Base-by-base conservation (phyloP, 1,140 invertebrate species). In the Apis dorsata region DNA sequence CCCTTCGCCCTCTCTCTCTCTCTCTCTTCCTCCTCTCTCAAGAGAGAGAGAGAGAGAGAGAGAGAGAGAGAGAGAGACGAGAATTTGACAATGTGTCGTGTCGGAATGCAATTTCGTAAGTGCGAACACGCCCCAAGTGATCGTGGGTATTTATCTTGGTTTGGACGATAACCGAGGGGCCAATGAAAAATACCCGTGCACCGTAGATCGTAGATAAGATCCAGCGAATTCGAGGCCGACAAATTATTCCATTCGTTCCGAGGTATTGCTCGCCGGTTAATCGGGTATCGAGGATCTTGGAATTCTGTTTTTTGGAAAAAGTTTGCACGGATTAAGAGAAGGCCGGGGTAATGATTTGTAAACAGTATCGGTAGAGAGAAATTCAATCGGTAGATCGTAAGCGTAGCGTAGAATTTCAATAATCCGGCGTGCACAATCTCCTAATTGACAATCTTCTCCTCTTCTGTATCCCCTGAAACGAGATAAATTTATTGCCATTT, bases 41-140 rank as follows among this genome's bases (percentile, higher is more conserved):
- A n/a, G n/a, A n/a, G n/a, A n/a, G n/a, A n/a, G n/a, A n/a, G n/a
- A n/a, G n/a, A n/a, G n/a, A n/a, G 2, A 34, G 34, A 2, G 28
- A 28, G 28, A 2, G 28, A 28, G 28, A 28, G 2, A 28, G 28
- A 28, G 28, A 28, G 4, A 53, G 49, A 60, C 51, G n/a, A 11
- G 57, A 63, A 34, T 78, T 83, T 83, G 81, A 83, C 81, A 83
- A 78, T 76, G 72, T 77, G 74, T 83, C 80, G 81, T 63, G 69
- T 55, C 28, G 81, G 81, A 83, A 83, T 83, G 85, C 66, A 85
- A 60, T 84, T 70, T 57, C 68, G 77, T 68, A 85, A 86, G 85
- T 60, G 76, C 72, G 72, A 87, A 87, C 81, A 86, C 85, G 85
- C 86, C 85, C 85, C 60, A 55, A 69, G 73, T 51, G 24, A 60